A percentile compares a stretch with the other conserved stretches of the same genome.
phyloP scores from a whole-genome alignment of 1,140 invertebrate species.

The Zaprionus camerounensis region DNA sequence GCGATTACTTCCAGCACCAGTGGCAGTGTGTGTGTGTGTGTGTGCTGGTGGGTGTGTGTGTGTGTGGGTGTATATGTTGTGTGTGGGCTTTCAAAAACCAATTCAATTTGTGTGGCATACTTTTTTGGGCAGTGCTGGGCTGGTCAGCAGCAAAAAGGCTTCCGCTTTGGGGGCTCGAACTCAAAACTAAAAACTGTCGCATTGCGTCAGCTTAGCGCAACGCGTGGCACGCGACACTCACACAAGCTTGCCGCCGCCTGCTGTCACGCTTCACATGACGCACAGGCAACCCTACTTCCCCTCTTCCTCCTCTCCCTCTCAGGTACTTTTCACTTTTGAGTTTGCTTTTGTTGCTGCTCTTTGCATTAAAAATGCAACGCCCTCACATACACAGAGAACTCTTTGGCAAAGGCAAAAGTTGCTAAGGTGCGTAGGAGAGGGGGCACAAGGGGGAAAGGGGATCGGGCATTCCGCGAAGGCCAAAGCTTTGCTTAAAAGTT shows the following conservation, averaged over 20 bases:
- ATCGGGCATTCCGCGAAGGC: neutral
- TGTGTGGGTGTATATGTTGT: slow-evolving; percentile 32
- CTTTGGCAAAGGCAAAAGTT: slow-evolving; percentile 48
- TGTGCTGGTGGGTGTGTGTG: slow-evolving; percentile 7
- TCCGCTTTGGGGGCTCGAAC: slow-evolving; percentile 13
- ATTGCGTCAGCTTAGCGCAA: slow-evolving; percentile 64
- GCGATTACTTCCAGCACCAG: slow-evolving; percentile 61
- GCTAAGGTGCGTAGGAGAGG: slow-evolving; percentile 22
- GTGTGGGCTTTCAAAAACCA: slow-evolving; percentile 37
- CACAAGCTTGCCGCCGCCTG: neutral
- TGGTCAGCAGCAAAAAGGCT: neutral
- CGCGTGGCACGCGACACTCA: slow-evolving; percentile 31
- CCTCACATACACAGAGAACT: slow-evolving; percentile 25
- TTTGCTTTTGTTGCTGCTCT: slow-evolving; percentile 40
- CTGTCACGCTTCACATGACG: slow-evolving; percentile 20
- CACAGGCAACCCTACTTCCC: slow-evolving; percentile 1
- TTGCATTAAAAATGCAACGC: slow-evolving; percentile 76
- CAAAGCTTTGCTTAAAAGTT: slow-evolving; percentile 52
- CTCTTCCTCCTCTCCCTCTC: neutral
- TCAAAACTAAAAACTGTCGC: slow-evolving; percentile 64
- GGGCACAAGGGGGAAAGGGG: neutral
- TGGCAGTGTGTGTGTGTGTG: slow-evolving; percentile 19
- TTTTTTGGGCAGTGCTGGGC: slow-evolving; percentile 27
- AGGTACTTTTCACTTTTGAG: slow-evolving; percentile 36
- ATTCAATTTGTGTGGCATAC: slow-evolving; percentile 69